Conservation (phyloP, 1,140 invertebrate genomes). For the Lucilia cuprina region DNA sequence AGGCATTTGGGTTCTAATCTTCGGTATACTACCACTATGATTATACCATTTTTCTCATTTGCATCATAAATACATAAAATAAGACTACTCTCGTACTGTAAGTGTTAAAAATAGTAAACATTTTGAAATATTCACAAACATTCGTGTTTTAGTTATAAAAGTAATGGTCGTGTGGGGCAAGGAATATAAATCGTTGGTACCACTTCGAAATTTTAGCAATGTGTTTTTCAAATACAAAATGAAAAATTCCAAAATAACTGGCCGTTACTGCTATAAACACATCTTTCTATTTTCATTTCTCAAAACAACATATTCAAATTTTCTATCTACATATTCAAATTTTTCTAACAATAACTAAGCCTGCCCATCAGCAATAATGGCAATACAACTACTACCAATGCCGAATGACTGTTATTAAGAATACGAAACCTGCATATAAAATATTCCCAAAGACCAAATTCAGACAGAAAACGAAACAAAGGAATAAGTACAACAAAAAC, state of each 20-base stretch:
- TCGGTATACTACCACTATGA: background rate
- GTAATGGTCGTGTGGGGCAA: background rate
- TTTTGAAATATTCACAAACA: background rate
- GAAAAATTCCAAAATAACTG: background rate
- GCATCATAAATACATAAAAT: background rate
- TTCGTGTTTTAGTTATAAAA: constrained; percentile 12
- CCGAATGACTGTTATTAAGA: background rate
- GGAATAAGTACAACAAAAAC: background rate
- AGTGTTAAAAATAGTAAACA: background rate
- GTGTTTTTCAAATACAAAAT: background rate
- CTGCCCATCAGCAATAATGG: background rate
- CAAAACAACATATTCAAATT: constrained; percentile 1
- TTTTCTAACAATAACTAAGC: background rate
- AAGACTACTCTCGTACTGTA: background rate
- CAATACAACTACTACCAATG: background rate
- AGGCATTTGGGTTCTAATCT: no score
- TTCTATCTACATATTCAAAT: background rate
- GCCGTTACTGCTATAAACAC: background rate
- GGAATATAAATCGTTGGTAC: background rate
- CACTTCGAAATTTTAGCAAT: background rate
- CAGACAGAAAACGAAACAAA: background rate
- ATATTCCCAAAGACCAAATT: background rate
- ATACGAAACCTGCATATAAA: background rate
- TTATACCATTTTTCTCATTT: background rate
- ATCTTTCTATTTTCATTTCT: background rate